Conservation (phyloP, 2,113 vertebrate species). For the Chaetorhynchus papuensis region DNA sequence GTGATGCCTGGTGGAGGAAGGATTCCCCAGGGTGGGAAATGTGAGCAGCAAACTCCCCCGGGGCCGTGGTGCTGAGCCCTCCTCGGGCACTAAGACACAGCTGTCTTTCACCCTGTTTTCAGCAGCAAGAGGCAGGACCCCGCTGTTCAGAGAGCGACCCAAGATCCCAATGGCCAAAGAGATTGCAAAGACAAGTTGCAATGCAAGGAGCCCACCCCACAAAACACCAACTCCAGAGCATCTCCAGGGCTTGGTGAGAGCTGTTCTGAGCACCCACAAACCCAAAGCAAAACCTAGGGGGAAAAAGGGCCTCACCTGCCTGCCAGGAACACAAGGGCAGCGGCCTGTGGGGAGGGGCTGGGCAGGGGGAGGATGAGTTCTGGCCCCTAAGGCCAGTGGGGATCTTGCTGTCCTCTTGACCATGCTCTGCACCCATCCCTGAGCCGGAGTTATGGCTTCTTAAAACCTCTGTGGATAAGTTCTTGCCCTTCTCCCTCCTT, state of each 20-base stretch:
- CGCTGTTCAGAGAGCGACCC: accelerated
- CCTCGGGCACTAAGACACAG: no score
- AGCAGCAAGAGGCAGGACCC: neutral
- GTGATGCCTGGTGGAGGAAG: neutral
- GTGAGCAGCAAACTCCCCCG: neutral
- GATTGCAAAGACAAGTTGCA: neutral
- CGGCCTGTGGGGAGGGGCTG: neutral
- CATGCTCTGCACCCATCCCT: neutral
- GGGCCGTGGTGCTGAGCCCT: neutral
- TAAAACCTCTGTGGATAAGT: neutral
- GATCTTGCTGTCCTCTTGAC: neutral
- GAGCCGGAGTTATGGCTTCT: neutral
- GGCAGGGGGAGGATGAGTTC: neutral
- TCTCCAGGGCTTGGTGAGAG: neutral
- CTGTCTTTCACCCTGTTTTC: neutral
- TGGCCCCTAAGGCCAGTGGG: neutral
- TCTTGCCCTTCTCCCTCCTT: neutral
- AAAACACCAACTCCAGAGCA: neutral
- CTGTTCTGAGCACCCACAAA: neutral
- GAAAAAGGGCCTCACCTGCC: neutral
- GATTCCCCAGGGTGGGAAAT: neutral
- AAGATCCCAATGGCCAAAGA: neutral
- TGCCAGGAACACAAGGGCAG: neutral
- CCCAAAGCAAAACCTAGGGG: neutral
- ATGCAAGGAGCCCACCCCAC: neutral